These are phyloP conservation scores for Malthinus seriepunctatus DNA, from an alignment of 2,888 invertebrate species.

Conservation along the genomic window DNA sequence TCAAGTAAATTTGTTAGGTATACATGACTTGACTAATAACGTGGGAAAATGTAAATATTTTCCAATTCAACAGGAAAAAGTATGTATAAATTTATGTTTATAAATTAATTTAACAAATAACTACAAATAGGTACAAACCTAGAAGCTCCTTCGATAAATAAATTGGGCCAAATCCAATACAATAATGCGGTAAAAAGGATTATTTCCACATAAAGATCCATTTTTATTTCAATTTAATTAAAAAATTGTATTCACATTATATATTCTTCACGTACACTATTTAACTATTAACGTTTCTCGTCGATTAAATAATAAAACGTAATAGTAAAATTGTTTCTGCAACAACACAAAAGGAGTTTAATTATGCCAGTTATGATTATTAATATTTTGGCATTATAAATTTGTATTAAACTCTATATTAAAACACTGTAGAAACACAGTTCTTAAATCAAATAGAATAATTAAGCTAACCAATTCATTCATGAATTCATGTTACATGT, in stretches of 20 bases:
- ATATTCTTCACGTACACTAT: slow-evolving; percentile 4
- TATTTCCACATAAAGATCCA: slow-evolving; percentile 39
- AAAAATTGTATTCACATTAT: slow-evolving; percentile 5
- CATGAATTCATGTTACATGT: too few relatives aligned
- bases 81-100: too few relatives aligned
- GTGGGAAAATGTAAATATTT: too few relatives aligned
- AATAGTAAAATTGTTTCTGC: slow-evolving; percentile 14
- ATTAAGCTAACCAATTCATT: too few relatives aligned
- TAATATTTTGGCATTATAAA: not conserved
- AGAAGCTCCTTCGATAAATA: slow-evolving; percentile 43
- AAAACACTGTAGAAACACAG: too few relatives aligned
- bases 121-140: slow-evolving; percentile 37
- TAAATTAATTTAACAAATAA: too few relatives aligned
- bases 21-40: too few relatives aligned
- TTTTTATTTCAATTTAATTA: not conserved
- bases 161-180: slow-evolving; percentile 49
- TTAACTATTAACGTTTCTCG: slow-evolving; percentile 2
- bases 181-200: slow-evolving; percentile 43
- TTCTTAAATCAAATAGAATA: too few relatives aligned
- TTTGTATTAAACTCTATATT: too few relatives aligned
- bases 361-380: not conserved
- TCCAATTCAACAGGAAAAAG: too few relatives aligned
- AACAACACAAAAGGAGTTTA: slow-evolving; percentile 3
- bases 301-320: slow-evolving; percentile 14
- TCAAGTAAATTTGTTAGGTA: too few relatives aligned